These are phyloP conservation scores for Pseudococcus viburni DNA, from an alignment of 2,888 invertebrate species.

Conservation along the genomic window DNA sequence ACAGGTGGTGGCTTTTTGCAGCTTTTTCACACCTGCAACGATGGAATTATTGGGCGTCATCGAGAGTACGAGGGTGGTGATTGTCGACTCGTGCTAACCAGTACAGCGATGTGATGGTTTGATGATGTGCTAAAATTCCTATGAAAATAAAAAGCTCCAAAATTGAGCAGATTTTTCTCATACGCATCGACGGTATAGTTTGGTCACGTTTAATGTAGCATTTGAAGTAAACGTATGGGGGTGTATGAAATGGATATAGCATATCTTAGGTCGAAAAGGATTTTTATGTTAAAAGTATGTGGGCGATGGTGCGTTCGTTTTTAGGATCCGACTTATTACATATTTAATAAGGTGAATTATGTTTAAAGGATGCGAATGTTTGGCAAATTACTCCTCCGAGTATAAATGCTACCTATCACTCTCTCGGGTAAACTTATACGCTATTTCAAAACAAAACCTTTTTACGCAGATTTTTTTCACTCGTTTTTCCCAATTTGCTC, in stretches of 20 bases:
- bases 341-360: conserved; percentile 56
- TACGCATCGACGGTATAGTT: background rate
- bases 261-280: background rate
- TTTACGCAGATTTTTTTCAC: conserved; percentile 35
- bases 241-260: too few species aligned
- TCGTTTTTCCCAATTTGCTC: conserved; percentile 9
- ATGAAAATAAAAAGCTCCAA: too few species aligned
- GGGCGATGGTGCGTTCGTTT: conserved; percentile 7
- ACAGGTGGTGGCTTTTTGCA: conserved; percentile 29
- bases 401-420: conserved; percentile 44
- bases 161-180: too few species aligned
- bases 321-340: conserved; percentile 38
- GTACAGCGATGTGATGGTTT: too few species aligned
- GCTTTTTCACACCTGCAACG: conserved; percentile 5
- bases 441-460: conserved; percentile 45
- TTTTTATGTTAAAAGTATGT: background rate
- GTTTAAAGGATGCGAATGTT: conserved; percentile 51
- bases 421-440: conserved; percentile 52
- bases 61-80: background rate
- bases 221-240: background rate
- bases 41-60: background rate
- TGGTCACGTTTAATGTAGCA: background rate
- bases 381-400: conserved; percentile 26
- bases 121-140: too few species aligned
- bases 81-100: background rate